A percentile compares a stretch with the other conserved stretches of the same genome.
phyloP scores from a whole-genome alignment of 2,888 invertebrate species.

The Rhorus exstirpatorius region DNA sequence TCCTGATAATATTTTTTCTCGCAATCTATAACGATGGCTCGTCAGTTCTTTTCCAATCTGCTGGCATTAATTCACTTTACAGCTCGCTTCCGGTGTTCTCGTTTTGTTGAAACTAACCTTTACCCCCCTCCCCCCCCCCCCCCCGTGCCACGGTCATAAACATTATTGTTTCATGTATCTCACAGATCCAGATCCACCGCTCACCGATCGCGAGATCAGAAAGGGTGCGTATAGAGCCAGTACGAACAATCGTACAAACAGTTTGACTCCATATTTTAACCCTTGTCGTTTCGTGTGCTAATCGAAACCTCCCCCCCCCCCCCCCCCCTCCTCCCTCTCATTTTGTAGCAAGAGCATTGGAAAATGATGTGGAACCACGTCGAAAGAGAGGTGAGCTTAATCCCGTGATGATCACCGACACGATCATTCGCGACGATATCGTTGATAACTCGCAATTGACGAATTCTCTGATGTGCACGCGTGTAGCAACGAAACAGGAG shows the following conservation, averaged over 20 bases:
- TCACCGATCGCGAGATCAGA: conserved; percentile 83
- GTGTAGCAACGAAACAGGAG: conserved; percentile 65
- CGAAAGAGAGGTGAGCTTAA: conserved; percentile 70
- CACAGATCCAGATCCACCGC: conserved; percentile 79
- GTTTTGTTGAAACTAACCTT: conserved; percentile 16
- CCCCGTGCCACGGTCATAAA: conserved; percentile 42
- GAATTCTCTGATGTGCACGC: conserved; percentile 15
- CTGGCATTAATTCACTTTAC: conserved; percentile 52
- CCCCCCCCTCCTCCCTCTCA: no score
- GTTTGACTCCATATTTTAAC: no score
- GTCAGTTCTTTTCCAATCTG: background rate
- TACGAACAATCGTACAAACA: conserved; percentile 3
- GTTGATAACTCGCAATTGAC: conserved; percentile 7
- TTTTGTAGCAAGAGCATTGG: conserved; percentile 83
- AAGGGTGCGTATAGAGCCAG: conserved; percentile 81
- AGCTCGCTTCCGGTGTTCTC: conserved; percentile 68
- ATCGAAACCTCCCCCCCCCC: no score
- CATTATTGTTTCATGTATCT: conserved; percentile 75
- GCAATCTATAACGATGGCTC: conserved; percentile 14
- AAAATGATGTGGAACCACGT: conserved; percentile 63
- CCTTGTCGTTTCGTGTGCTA: conserved; percentile 34
- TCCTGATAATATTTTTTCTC: background rate
- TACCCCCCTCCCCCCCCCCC: no score
- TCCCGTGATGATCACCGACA: background rate
- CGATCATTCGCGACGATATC: background rate